Conservation (phyloP, 1,140 invertebrate genomes). For the Cyclina sinensis region DNA sequence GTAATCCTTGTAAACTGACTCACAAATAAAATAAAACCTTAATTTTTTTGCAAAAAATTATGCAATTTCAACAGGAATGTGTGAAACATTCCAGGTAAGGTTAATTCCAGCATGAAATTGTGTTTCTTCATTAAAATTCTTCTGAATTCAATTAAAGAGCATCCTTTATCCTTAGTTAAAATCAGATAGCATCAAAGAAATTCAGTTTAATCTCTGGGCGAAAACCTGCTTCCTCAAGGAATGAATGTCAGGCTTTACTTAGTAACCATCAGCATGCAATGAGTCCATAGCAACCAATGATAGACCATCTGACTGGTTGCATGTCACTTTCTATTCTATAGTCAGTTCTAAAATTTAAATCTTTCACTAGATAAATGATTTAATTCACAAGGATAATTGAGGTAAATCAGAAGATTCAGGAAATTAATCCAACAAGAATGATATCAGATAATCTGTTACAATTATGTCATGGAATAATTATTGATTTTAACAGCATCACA, state of each 20-base stretch:
- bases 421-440: not conserved
- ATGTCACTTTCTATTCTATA: slow-evolving; percentile 9
- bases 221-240: not conserved
- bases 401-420: not conserved
- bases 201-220: not conserved
- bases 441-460: no score
- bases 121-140: no score
- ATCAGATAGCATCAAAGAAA: not conserved
- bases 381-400: not conserved
- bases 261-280: slow-evolving; percentile 2
- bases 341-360: not conserved
- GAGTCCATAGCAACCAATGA: slow-evolving; percentile 42
- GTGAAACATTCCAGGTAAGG: no score
- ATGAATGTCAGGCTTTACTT: not conserved
- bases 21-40: no score
- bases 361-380: not conserved
- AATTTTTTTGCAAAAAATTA: no score
- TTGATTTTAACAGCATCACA: no score
- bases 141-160: not conserved
- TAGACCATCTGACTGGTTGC: slow-evolving; percentile 6
- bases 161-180: not conserved
- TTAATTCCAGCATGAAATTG: no score
- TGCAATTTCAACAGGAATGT: no score
- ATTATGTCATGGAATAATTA: no score
- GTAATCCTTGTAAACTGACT: no score